Percentiles rank a stretch among this genome's conserved stretches.
Evolutionary conservation across 2,888 invertebrate species (phyloP).

Genomic region (Cephus nigrinus): DNA sequence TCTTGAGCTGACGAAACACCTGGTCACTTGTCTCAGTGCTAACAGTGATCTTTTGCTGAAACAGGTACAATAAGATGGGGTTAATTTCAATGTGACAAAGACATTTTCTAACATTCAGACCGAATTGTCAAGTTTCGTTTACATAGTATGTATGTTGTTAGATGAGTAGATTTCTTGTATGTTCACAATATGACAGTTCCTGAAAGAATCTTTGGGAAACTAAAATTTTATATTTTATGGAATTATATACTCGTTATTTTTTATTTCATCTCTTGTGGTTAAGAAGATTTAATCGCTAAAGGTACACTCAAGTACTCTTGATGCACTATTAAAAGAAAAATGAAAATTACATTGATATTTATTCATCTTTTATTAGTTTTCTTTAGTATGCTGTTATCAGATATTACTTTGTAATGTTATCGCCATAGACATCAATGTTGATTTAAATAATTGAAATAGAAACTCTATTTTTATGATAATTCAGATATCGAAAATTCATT

Average conservation of each 20-base stretch:
- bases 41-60: conserved; percentile 92
- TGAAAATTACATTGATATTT: neutral
- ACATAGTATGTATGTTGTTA: neutral
- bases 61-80: conserved; percentile 75
- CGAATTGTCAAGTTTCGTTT: neutral
- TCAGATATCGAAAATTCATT: neutral
- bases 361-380: neutral
- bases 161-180: neutral
- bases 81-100: neutral
- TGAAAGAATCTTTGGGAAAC: neutral
- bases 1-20: conserved; percentile 90
- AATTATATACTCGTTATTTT: neutral
- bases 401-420: neutral
- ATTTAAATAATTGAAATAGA: neutral
- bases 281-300: too few species aligned
- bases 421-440: neutral
- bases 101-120: neutral
- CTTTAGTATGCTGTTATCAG: neutral
- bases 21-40: conserved; percentile 92
- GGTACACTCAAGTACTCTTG: too few species aligned
- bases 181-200: neutral
- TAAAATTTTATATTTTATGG: neutral
- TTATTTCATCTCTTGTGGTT: too few species aligned
- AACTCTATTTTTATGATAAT: neutral
- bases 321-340: neutral